These are phyloP conservation scores for Dendroctonus ponderosae DNA, from an alignment of 1,140 invertebrate species.

Conservation along the genomic window DNA sequence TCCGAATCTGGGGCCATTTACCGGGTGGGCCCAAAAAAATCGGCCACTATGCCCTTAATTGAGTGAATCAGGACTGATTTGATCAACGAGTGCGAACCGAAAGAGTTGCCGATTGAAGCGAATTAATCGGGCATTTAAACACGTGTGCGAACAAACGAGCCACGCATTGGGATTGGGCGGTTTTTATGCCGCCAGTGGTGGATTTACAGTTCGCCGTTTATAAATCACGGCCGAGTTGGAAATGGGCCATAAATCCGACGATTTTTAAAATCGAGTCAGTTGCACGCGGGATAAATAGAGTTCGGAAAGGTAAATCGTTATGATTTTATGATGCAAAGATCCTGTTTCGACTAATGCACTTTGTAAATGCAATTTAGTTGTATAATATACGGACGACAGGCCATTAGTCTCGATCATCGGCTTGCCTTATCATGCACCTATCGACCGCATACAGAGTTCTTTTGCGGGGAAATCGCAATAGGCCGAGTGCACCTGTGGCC, in stretches of 20 bases:
- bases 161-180: neutral
- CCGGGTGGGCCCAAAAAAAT: neutral
- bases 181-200: conserved; percentile 15
- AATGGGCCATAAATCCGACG: conserved; percentile 33
- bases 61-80: neutral
- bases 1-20: neutral
- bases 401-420: too few species aligned
- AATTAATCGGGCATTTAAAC: neutral
- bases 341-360: conserved; percentile 34
- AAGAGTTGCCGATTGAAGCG: neutral
- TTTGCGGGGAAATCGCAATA: too few species aligned
- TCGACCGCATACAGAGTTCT: too few species aligned
- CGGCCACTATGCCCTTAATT: neutral
- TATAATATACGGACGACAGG: conserved; percentile 27
- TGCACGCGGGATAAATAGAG: conserved; percentile 37
- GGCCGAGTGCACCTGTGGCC: too few species aligned
- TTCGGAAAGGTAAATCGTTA: conserved; percentile 37
- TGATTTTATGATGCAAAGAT: conserved; percentile 37
- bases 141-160: conserved; percentile 3
- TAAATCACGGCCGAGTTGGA: conserved; percentile 33
- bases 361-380: conserved; percentile 33
- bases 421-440: too few species aligned
- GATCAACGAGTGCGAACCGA: neutral
- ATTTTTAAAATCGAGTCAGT: conserved; percentile 37
- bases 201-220: conserved; percentile 21